Evolutionary conservation across 1,140 invertebrate genomes (phyloP).

Genomic region (Danaus plexippus): DNA sequence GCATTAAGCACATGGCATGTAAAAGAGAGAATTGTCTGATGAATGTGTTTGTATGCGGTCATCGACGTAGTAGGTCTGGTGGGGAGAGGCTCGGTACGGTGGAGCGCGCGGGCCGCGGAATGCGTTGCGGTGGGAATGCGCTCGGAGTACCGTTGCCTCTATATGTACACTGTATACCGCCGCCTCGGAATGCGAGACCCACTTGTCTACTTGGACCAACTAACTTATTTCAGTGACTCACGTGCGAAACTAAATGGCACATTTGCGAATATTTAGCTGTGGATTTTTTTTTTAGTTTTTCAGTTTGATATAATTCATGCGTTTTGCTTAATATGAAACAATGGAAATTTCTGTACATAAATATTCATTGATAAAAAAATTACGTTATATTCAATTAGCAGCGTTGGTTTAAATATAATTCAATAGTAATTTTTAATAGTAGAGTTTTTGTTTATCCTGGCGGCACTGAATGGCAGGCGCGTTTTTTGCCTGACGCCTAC

Average conservation of each 20-base stretch:
- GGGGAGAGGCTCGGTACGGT: slow-evolving; percentile 44
- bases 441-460: neutral
- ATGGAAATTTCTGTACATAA: no score
- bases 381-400: neutral
- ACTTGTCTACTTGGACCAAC: slow-evolving; percentile 51
- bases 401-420: neutral
- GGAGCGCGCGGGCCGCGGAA: slow-evolving; percentile 40
- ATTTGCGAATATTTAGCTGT: no score
- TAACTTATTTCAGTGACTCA: slow-evolving; percentile 57
- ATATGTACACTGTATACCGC: slow-evolving; percentile 33
- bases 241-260: slow-evolving; percentile 31
- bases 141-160: slow-evolving; percentile 64
- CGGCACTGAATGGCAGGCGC: slow-evolving; percentile 35
- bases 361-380: no score
- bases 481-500: slow-evolving; percentile 44
- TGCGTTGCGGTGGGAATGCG: slow-evolving; percentile 64
- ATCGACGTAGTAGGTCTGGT: slow-evolving; percentile 32
- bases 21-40: slow-evolving; percentile 22
- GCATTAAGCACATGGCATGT: slow-evolving; percentile 2
- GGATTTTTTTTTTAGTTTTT: no score
- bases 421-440: no score
- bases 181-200: slow-evolving; percentile 63
- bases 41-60: slow-evolving; percentile 29
- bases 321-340: no score
- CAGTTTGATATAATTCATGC: no score